These are phyloP conservation scores for Stenchaetothrips biformis DNA, from an alignment of 2,888 invertebrate genomes.

Conservation along the genomic window DNA sequence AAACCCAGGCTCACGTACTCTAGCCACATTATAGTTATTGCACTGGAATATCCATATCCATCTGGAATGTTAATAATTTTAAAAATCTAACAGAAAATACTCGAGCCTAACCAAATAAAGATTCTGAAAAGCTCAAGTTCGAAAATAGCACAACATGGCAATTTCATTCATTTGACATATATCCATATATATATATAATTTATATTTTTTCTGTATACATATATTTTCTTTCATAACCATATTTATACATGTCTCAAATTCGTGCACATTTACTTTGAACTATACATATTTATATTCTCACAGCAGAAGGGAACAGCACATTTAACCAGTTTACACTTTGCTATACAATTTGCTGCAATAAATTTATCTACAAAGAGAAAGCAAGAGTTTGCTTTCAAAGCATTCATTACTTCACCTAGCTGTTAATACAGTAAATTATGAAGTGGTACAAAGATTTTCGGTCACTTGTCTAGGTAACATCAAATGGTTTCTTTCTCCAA, in stretches of 20 bases:
- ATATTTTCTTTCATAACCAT: not conserved
- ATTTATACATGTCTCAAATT: constrained; percentile 4
- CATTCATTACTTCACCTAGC: not conserved
- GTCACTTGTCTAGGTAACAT: constrained; percentile 8
- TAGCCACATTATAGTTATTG: not conserved
- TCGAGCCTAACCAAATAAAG: not conserved
- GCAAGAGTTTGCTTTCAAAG: constrained; percentile 7
- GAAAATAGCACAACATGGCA: constrained; percentile 16
- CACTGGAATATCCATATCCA: constrained; percentile 12
- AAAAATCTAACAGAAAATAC: constrained; percentile 9
- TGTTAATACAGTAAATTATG: not conserved
- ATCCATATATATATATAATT: not conserved
- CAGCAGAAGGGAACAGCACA: not conserved
- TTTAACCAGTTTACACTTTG: not conserved
- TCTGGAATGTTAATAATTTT: constrained; percentile 15
- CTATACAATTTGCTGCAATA: not conserved
- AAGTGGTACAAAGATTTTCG: not conserved
- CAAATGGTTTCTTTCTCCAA: not conserved
- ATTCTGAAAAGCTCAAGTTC: not conserved
- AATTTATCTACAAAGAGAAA: constrained; percentile 13
- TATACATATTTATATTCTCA: constrained; percentile 14
- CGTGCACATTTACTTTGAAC: constrained; percentile 13
- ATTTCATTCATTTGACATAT: constrained; percentile 5
- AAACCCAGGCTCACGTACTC: not conserved
- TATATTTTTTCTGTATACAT: not conserved